These are phyloP conservation scores for Linurgus olivaceus DNA, from an alignment of 2,797 vertebrate genomes.

Conservation along the genomic window DNA sequence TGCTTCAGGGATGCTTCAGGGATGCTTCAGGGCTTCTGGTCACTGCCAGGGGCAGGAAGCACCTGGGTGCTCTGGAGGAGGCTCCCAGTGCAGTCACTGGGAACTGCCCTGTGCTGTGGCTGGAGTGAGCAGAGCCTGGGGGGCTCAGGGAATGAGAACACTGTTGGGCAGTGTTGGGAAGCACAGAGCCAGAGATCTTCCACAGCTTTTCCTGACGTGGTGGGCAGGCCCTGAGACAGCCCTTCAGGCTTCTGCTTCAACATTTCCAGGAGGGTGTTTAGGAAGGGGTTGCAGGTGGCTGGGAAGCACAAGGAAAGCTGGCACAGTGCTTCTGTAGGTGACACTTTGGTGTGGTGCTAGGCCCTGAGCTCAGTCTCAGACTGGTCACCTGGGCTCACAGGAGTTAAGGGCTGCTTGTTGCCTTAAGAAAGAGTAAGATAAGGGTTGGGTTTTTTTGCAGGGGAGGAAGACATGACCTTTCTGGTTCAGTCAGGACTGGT, in stretches of 20 bases:
- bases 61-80: not conserved
- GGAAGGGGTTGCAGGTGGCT: not conserved
- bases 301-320: not conserved
- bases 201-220: fast-evolving
- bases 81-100: not conserved
- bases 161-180: not conserved
- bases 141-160: fast-evolving
- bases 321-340: not conserved
- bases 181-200: not conserved
- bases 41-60: not conserved
- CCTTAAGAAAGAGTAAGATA: not conserved
- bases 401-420: not conserved
- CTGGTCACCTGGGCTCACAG: not conserved
- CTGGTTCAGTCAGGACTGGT: slow-evolving; percentile 27
- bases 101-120: not conserved
- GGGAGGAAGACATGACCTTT: not conserved
- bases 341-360: not conserved
- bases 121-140: not conserved
- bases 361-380: fast-evolving
- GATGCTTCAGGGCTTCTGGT: not conserved
- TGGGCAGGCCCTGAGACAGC: not conserved
- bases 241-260: not conserved
- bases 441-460: not conserved
- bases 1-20: not conserved
- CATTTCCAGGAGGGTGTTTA: not conserved